Base-by-base conservation (phyloP, 2,797 vertebrate genomes). In the Gobionotothen gibberifrons region DNA sequence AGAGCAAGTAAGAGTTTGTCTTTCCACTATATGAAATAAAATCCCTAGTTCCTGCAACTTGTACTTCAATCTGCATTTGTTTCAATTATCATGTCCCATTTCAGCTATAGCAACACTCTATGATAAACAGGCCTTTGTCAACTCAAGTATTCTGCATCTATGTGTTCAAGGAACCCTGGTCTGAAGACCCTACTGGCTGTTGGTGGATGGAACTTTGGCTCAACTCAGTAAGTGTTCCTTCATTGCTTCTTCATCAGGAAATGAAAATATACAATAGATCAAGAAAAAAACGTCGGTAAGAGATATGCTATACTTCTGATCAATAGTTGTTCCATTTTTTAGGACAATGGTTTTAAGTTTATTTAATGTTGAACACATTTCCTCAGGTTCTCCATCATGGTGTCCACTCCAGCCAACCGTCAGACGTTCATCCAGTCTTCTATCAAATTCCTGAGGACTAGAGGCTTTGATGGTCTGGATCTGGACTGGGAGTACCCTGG, bases 401-500 rank as follows among this genome's bases (percentile, higher is more conserved):
- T 96, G 47, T 93, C 94, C 59, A 85, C 66, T 13, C 17, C 84
- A 12, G 80, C 78, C 21, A 95, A 92, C 83, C 91, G 94, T 26
- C 82, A 93, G 67, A 93, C 0, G 5, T 96, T 97, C 63, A 95
- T 96, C 70, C 85, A 83, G 58, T 97, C 96, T 0, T 87, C 91
- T 0, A 91, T 94, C 43, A 78, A 19, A 47, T 92, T 96, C 86
- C 89, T 96, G 82, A 93, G 95, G 75, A 89, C 75, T 40, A 85
- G 95, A 64, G 82, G 86, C 21, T 96, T 96, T 75, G 94, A 96
- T 57, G 95, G 95, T 43, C 90, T 96, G 46, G 95, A 96, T 84
- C 90, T 96, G 76, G 95, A 96, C 84, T 96, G 96, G 94, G 89
- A 96, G 79, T 94, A 96, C 63, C 95, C 95, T 17, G 94, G 94